These are phyloP conservation scores for Sebastes paucispinis DNA, from an alignment of 2,797 vertebrate species.

Conservation along the genomic window DNA sequence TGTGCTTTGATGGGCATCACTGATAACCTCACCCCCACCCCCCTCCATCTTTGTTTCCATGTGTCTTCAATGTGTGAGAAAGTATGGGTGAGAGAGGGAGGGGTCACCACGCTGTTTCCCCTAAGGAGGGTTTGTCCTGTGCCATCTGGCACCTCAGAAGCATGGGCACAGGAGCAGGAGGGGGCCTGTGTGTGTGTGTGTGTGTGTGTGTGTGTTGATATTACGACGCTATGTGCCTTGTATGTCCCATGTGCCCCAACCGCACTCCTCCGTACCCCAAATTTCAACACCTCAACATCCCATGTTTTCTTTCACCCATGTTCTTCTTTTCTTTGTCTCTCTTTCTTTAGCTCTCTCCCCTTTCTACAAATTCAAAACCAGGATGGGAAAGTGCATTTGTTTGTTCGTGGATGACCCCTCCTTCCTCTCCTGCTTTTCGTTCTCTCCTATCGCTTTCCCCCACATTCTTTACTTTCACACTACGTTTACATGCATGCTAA, in stretches of 20 bases:
- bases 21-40: slow-evolving; percentile 55
- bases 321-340: neutral
- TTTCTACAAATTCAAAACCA: neutral
- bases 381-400: slow-evolving; percentile 7
- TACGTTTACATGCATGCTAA: neutral
- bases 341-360: neutral
- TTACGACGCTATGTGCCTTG: slow-evolving; percentile 25
- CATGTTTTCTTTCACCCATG: neutral
- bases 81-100: slow-evolving; percentile 73
- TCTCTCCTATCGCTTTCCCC: neutral
- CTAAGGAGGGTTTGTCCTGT: slow-evolving; percentile 78
- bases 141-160: slow-evolving; percentile 81
- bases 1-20: slow-evolving; percentile 64
- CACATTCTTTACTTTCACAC: neutral
- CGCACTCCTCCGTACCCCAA: neutral
- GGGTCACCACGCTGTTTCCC: slow-evolving; percentile 70
- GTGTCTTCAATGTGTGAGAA: slow-evolving; percentile 79
- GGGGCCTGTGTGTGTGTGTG: slow-evolving; percentile 30
- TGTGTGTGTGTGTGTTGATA: slow-evolving; percentile 19
- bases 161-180: slow-evolving; percentile 68
- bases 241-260: neutral
- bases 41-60: slow-evolving; percentile 51
- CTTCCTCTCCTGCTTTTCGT: neutral
- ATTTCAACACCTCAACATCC: slow-evolving; percentile 23
- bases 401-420: neutral